Percentiles rank a stretch among this genome's conserved stretches.
These are phyloP conservation scores for Aspidiotus destructor DNA, from an alignment of 2,888 invertebrate species.

Conservation along the genomic window DNA sequence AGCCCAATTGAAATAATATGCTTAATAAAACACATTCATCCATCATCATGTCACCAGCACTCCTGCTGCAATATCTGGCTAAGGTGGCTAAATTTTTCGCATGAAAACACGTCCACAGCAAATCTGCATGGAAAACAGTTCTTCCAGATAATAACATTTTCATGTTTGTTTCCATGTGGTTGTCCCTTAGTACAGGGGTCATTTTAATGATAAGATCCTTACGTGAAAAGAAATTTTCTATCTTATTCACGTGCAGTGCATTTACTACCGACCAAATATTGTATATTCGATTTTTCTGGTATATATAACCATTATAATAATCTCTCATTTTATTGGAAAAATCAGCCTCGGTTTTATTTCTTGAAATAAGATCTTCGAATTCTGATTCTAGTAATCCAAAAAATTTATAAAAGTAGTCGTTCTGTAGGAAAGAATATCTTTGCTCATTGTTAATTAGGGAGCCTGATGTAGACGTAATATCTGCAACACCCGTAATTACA, in stretches of 20 bases:
- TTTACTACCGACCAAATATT: slow-evolving; percentile 5
- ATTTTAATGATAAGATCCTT: not conserved
- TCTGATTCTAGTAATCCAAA: not conserved
- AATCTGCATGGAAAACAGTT: not conserved
- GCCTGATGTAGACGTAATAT: not conserved
- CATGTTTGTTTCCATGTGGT: not conserved
- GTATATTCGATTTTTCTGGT: not conserved
- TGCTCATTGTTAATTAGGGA: slow-evolving; percentile 3
- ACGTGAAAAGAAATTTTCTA: not conserved
- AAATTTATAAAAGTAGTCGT: not conserved
- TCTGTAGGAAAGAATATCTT: not conserved
- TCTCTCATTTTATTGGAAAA: not conserved
- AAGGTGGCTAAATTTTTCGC: not conserved
- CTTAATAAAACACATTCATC: not conserved
- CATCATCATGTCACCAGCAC: not conserved
- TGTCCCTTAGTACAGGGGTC: not conserved
- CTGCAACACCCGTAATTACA: not conserved
- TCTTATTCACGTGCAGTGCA: not conserved
- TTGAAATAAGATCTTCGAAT: not conserved
- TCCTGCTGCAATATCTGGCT: not conserved
- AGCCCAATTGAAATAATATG: not conserved
- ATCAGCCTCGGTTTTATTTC: not conserved
- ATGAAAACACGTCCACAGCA: not conserved
- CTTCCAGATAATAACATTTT: not conserved
- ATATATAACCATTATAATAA: not conserved